Base-by-base conservation (phyloP, 2,113 vertebrate genomes). In the Centropus unirufus region DNA sequence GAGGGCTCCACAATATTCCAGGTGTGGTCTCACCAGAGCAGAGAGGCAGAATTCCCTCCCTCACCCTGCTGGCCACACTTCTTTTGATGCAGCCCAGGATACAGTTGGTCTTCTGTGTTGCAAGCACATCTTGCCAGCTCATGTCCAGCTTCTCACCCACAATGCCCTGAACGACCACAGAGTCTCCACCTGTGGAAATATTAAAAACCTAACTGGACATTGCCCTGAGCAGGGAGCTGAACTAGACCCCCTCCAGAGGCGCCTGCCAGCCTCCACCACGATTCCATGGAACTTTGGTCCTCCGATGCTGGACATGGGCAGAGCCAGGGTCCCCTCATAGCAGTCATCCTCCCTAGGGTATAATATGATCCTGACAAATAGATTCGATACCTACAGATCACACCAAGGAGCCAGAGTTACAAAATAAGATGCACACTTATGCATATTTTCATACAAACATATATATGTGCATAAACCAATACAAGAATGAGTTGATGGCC, bases 91-190 rank as follows among this genome's bases (percentile, higher is more conserved):
- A 44, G 42, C 42, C 42, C 42, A 44, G 42, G 42, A 44, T 44
- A 44, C 16, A 6, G 42, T 16, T 44, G 42, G 42, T 11, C 42
- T 16, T 44, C 42, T 44, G 42, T 12, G 42, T 16, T 44, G 42
- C 42, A 44, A 44, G 16, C 42, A 44, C 42, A 44, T 16, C 5
- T 44, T 44, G 42, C 42, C 42, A 44, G 42, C 42, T 44, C 42
- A 44, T 16, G 42, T 44, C 42, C 42, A 44, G 12, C 42, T 44
- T 44, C 42, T 44, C 42, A 44, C 11, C 13, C 42, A 44, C 42
- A 44, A 44, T 44, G 61, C 18, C 19, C 29, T 74, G 51, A n/a
- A 32, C 0, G 2, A 36, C 13, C 0, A 0, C 0, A 1, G 27
- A 3, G 0, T n/a, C 24, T 59, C 24, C 20, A 1, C 34, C 34